Evolutionary conservation across 2,113 vertebrate genomes (phyloP), one percentile per base, ranked within the genome.

Genomic region (Monopterus albus): DNA sequence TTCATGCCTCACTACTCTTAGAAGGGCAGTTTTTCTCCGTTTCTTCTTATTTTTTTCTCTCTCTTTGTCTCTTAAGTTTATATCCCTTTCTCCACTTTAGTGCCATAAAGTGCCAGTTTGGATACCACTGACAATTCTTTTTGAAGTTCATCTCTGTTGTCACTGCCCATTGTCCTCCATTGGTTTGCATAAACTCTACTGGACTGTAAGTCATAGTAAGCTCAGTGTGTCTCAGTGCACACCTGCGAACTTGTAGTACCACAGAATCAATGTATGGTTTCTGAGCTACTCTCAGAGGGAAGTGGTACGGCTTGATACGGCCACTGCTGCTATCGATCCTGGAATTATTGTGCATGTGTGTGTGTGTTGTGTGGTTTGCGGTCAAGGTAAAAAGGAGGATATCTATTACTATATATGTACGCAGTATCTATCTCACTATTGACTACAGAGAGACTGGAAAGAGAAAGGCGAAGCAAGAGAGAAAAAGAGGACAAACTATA

Each of bases 1-100:
- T 88, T 86, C 78, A 81, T 70, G 76, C 85, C 74, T 70, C 72
- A 49, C 56, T 82, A 49, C 63, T 75, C 72, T 78, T 52, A 70
- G 73, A 61, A 58, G 2, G 25, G 9, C 25, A 5, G 8, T 25
- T 56, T 45, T 14, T 50, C 13, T 36, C 53, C 38, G 2, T 65
- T 5, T 47, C 35, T 42, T 61, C 65, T 36, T 59, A 17, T 55
- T 35, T 47, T 3, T 59, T 43, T 26, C 20, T 35, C 11, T 45
- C 13, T 21, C 11, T 38, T 38, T 20, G 2, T 14, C 38, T 78
- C 5, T 45, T 5, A 29, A n/a, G 15, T 61, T 38, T 59, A 36
- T 39, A 14, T 64, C 13, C 6, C 29, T 33, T 18, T 25, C 12
- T 50, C 9, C 35, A 17, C 55, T 49, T 23, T n/a, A 56, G 26